A percentile compares a stretch with the other conserved stretches of the same genome.
These are phyloP conservation scores for Drosophila pullipes DNA, from an alignment of 2,888 invertebrate species.

Conservation along the genomic window DNA sequence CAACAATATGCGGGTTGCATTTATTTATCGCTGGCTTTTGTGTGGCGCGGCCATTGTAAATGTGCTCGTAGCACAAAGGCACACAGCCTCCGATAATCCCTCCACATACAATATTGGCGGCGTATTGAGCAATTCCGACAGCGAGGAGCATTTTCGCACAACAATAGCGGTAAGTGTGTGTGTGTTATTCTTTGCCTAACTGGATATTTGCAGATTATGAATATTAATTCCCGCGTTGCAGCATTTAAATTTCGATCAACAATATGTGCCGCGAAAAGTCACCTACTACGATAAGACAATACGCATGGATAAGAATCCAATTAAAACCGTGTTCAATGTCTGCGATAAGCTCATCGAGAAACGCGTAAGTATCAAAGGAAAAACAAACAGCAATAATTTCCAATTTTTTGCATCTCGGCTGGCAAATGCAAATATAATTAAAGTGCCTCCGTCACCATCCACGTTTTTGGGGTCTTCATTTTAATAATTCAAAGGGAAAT, in stretches of 20 bases:
- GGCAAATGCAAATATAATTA: constrained; percentile 58
- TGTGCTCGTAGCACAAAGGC: constrained; percentile 68
- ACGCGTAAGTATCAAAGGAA: constrained; percentile 87
- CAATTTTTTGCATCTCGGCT: constrained; percentile 1
- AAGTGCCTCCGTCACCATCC: constrained; percentile 11
- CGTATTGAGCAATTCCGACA: constrained; percentile 94
- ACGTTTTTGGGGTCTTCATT: constrained; percentile 41
- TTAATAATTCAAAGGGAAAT: constrained; percentile 76
- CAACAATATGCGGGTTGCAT: constrained; percentile 62
- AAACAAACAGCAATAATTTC: constrained; percentile 3
- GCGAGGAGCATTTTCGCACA: constrained; percentile 92
- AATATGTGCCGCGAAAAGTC: constrained; percentile 93
- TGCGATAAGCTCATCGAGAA: constrained; percentile 96
- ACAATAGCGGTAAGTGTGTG: constrained; percentile 91
- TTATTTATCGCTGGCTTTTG: constrained; percentile 68
- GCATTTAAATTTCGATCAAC: constrained; percentile 93
- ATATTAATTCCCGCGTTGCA: constrained; percentile 82
- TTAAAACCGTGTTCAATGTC: constrained; percentile 96
- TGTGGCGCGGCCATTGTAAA: constrained; percentile 57
- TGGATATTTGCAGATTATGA: constrained; percentile 20
- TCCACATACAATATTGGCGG: constrained; percentile 95
- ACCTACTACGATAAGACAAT: constrained; percentile 95
- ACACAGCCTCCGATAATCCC: constrained; percentile 86
- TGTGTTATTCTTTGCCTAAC: constrained; percentile 43
- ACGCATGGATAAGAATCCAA: constrained; percentile 97